Base-by-base conservation (phyloP, 2,113 vertebrate species). In the Lonchura striata region DNA sequence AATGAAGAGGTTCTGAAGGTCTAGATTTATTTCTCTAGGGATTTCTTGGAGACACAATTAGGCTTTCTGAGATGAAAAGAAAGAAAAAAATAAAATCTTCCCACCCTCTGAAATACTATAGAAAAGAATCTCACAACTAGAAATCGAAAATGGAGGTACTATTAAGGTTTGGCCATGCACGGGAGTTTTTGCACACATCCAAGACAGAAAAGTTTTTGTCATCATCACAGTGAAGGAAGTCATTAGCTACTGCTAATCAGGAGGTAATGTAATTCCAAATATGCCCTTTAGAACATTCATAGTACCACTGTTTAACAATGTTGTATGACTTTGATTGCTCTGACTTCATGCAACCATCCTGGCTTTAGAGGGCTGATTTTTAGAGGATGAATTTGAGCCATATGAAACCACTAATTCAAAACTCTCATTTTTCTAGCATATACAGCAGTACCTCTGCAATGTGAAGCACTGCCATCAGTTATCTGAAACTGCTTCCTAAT, bases 401-500 rank as follows among this genome's bases (percentile, higher is more conserved):
- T 69, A 31, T 44, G 16, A 86, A 81, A 82, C 15, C 6, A 78
- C 28, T 71, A 47, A 49, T 47, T 90, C 31, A 79, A 70, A 92
- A 94, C 76, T 82, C 42, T 75, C 23, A 23, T 27, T 66, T 90
- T 86, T 66, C 50, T 59, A 52, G n/a, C 54, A 63, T 39, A 69
- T 47, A 64, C 13, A 76, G 41, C 19, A 60, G 79, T 18, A 78
- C 53, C 59, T 81, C 63, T 30, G 78, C 93, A 92, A 87, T 54
- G 5, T 28, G 4, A 90, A 82, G n/a, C 60, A 65, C 63, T 96
- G 30, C 30, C 69, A 77, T 22, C 56, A 54, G 63, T 86, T 96
- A 65, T 71, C 22, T 70, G 72, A 94, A 60, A 63, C 44, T 59
- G 52, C 37, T 93, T 88, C 88, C 69, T 88, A 94, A 92, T 92